Percentiles rank a stretch among this genome's conserved stretches.
Conservation (phyloP, 1,140 invertebrate species). For the Holcopasites calliopsidis region DNA sequence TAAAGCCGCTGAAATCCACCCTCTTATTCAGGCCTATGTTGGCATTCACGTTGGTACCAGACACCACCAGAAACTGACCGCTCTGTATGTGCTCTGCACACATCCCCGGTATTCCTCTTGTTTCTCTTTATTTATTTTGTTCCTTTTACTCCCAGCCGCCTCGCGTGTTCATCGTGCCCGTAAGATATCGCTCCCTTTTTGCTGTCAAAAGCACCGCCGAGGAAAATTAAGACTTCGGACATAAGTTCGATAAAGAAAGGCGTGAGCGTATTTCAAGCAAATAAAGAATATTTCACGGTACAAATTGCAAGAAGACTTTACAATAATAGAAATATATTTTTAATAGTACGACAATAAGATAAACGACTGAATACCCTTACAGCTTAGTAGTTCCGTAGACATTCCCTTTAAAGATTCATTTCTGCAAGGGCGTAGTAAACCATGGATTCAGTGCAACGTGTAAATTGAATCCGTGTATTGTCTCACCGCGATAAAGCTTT, state of each 20-base stretch:
- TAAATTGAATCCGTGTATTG: too few relatives aligned
- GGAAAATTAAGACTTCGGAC: slow-evolving; percentile 10
- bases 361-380: too few relatives aligned
- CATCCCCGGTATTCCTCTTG: slow-evolving; percentile 33
- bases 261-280: too few relatives aligned
- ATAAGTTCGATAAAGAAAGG: neutral
- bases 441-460: too few relatives aligned
- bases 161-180: neutral
- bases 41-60: slow-evolving; percentile 29
- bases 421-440: too few relatives aligned
- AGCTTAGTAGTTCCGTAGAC: too few relatives aligned
- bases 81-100: slow-evolving; percentile 10
- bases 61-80: slow-evolving; percentile 40
- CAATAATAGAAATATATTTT: too few relatives aligned
- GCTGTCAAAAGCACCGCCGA: slow-evolving; percentile 1
- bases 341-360: too few relatives aligned
- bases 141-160: neutral
- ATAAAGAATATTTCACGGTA: too few relatives aligned
- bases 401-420: too few relatives aligned
- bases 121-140: slow-evolving; percentile 40
- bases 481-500: too few relatives aligned
- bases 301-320: too few relatives aligned
- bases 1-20: slow-evolving; percentile 44
- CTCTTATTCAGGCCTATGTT: slow-evolving; percentile 34
- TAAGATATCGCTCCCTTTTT: slow-evolving; percentile 13